Percentiles rank a stretch among this genome's conserved stretches.
Conservation (phyloP, 1,140 invertebrate species). For the Ladona fulva region DNA sequence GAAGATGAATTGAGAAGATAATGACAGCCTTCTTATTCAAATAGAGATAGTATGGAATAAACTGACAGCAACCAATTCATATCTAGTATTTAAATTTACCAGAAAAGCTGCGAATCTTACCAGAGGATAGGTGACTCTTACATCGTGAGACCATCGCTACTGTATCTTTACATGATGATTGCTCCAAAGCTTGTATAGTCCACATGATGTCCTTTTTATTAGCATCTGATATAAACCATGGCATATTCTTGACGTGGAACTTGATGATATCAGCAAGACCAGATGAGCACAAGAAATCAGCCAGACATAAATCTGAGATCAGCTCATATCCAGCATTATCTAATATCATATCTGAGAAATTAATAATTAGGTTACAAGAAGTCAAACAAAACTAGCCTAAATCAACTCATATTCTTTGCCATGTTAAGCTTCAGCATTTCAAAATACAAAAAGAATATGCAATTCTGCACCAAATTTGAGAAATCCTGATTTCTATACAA, state of each 20-base stretch:
- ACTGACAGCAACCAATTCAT: too few species aligned
- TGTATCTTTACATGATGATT: constrained; percentile 34
- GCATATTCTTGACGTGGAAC: constrained; percentile 82
- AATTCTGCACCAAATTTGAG: too few species aligned
- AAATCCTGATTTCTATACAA: too few species aligned
- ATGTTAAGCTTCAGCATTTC: too few species aligned
- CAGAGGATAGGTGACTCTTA: constrained; percentile 26
- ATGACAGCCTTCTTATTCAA: too few species aligned
- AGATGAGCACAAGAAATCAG: constrained; percentile 61
- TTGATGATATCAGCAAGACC: constrained; percentile 59
- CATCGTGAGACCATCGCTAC: constrained; percentile 31
- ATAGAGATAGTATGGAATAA: too few species aligned
- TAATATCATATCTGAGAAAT: constrained; percentile 61
- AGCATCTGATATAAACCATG: constrained; percentile 96
- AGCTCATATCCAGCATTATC: constrained; percentile 95
- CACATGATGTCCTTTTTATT: constrained; percentile 67
- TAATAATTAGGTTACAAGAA: too few species aligned
- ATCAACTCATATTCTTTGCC: too few species aligned
- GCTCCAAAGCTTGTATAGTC: constrained; percentile 37
- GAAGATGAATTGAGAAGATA: too few species aligned
- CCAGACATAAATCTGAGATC: constrained; percentile 80
- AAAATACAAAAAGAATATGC: too few species aligned
- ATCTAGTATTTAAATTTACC: too few species aligned
- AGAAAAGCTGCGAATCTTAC: neutral
- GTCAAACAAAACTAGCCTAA: too few species aligned